Conservation (phyloP, 2,888 invertebrate species). For the Xanthia togata region DNA sequence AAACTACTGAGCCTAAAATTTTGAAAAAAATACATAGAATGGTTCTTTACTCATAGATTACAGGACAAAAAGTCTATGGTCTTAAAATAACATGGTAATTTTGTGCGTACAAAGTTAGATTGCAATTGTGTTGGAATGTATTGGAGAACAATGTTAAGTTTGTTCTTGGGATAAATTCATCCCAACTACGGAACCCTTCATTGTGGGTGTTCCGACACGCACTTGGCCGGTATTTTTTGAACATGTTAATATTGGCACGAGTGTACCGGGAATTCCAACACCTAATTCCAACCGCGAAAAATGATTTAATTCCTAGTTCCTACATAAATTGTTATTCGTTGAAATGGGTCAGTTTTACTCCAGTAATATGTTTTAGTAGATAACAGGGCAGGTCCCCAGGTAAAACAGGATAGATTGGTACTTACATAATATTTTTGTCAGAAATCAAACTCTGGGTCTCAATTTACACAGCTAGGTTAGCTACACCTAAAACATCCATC, state of each 20-base stretch:
- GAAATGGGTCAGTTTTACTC: conserved; percentile 28
- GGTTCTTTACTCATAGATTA: no score
- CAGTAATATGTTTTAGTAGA: neutral
- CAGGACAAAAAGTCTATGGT: no score
- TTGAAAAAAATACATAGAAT: no score
- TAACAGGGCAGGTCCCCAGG: neutral
- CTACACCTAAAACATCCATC: neutral
- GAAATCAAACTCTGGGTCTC: neutral
- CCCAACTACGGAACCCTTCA: no score
- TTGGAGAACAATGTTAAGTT: no score
- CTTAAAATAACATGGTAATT: no score
- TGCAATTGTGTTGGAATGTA: no score
- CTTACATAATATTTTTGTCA: neutral
- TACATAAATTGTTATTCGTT: neutral
- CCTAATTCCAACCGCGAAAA: conserved; percentile 9
- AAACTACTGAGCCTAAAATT: no score
- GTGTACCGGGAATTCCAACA: conserved; percentile 1
- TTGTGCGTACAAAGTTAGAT: no score
- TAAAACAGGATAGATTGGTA: neutral
- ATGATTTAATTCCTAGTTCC: neutral
- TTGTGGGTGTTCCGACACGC: no score
- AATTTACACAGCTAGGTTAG: neutral
- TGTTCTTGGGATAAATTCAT: no score
- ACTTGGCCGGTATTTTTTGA: neutral
- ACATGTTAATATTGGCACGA: conserved; percentile 8